These are phyloP conservation scores for Boloria selene DNA, from an alignment of 2,888 invertebrate species.

Conservation along the genomic window DNA sequence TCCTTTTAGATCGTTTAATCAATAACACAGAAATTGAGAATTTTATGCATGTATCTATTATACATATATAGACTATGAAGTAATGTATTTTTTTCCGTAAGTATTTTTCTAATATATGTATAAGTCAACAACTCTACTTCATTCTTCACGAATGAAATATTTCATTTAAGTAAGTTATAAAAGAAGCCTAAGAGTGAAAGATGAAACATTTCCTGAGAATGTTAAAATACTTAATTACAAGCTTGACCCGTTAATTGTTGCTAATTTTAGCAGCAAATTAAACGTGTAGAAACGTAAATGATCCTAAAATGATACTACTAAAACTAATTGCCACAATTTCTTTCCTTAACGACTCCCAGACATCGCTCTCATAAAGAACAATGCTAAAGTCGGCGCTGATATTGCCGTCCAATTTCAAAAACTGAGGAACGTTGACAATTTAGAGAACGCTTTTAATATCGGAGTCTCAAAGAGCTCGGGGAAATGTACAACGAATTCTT, in stretches of 20 bases:
- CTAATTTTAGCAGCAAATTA: slow-evolving; percentile 59
- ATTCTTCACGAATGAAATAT: too few species aligned
- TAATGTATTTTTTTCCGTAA: too few species aligned
- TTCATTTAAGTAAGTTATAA: too few species aligned
- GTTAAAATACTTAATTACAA: slow-evolving; percentile 58
- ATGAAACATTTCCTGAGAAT: slow-evolving; percentile 43
- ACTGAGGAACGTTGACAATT: slow-evolving; percentile 59
- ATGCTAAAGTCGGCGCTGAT: slow-evolving; percentile 91
- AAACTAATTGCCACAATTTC: slow-evolving; percentile 65
- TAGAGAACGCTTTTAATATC: slow-evolving; percentile 56
- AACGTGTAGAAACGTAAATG: slow-evolving; percentile 56
- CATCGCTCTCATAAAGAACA: slow-evolving; percentile 95
- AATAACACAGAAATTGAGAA: slow-evolving; percentile 29
- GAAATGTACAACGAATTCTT: slow-evolving; percentile 42
- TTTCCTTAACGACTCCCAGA: slow-evolving; percentile 83
- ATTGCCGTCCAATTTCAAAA: slow-evolving; percentile 87
- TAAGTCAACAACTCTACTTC: background rate
- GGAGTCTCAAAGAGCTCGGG: slow-evolving; percentile 47
- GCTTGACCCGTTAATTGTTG: slow-evolving; percentile 35
- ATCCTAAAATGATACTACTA: slow-evolving; percentile 58
- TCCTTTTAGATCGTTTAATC: slow-evolving; percentile 71
- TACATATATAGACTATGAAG: background rate
- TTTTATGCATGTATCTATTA: background rate
- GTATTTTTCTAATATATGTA: too few species aligned
- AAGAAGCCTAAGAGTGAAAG: too few species aligned